Conservation (phyloP, 37 sponge, comb jelly and placozoan species). For the Bolinopsis microptera region DNA sequence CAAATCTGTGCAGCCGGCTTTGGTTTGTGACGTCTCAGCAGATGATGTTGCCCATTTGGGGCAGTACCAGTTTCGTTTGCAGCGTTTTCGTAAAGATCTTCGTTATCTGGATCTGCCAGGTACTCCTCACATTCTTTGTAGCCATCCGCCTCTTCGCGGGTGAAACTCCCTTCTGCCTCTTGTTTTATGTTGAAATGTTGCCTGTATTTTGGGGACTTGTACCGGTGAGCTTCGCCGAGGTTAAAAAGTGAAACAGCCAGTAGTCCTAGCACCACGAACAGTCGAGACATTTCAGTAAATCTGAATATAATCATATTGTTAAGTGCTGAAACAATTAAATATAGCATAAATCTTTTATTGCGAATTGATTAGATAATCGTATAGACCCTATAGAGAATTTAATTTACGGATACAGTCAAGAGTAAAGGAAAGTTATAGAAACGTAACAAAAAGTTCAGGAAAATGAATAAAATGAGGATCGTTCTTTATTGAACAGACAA, state of each 20-base stretch:
- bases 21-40: background rate
- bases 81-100: background rate
- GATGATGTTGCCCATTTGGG: background rate
- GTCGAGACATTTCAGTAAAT: too few relatives aligned
- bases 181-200: background rate
- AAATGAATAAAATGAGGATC: too few relatives aligned
- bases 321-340: too few relatives aligned
- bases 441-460: too few relatives aligned
- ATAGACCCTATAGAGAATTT: too few relatives aligned
- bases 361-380: too few relatives aligned
- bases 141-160: background rate
- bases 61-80: background rate
- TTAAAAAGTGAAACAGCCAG: background rate
- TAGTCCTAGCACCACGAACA: background rate
- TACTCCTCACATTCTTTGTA: background rate
- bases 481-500: too few relatives aligned
- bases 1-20: background rate
- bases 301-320: too few relatives aligned
- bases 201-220: background rate
- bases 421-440: too few relatives aligned
- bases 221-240: background rate
- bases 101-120: background rate
- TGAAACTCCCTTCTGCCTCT: background rate
- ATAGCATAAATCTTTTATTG: too few relatives aligned
- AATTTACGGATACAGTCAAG: too few relatives aligned